Conservation (phyloP, 1,140 invertebrate species). For the Aradophagus sp. region DNA sequence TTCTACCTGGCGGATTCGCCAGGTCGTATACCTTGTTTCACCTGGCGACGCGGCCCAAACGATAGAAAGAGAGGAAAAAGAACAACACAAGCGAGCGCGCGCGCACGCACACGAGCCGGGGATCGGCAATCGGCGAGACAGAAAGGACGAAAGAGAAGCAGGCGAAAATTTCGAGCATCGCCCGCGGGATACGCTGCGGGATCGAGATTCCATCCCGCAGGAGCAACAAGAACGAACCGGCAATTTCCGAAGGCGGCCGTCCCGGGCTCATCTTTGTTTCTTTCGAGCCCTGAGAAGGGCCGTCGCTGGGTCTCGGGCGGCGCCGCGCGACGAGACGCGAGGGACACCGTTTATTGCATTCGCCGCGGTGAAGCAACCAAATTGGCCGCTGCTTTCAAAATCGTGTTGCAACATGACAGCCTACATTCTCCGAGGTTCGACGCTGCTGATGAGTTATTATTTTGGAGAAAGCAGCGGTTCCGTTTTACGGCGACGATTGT, state of each 20-base stretch:
- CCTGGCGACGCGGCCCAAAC: constrained; percentile 52
- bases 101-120: constrained; percentile 11
- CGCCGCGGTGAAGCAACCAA: constrained; percentile 43
- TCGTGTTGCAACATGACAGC: constrained; percentile 48
- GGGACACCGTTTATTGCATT: constrained; percentile 45
- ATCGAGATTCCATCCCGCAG: constrained; percentile 53
- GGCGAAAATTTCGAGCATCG: constrained; percentile 50
- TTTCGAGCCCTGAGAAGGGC: constrained; percentile 44
- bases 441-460: constrained; percentile 42
- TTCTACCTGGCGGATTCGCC: constrained; percentile 58
- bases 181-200: constrained; percentile 55
- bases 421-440: constrained; percentile 39
- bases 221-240: constrained; percentile 61
- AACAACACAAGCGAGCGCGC: constrained; percentile 26
- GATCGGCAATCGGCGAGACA: constrained; percentile 36
- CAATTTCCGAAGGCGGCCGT: constrained; percentile 61
- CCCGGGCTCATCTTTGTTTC: constrained; percentile 55
- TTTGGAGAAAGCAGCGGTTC: constrained; percentile 37
- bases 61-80: constrained; percentile 54
- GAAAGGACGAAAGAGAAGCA: constrained; percentile 27
- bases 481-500: constrained; percentile 25
- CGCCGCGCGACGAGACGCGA: constrained; percentile 21
- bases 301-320: constrained; percentile 38
- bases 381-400: constrained; percentile 52
- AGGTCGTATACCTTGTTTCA: constrained; percentile 58